These are phyloP conservation scores for Penaeus indicus DNA, from an alignment of 1,140 invertebrate genomes.

Conservation along the genomic window DNA sequence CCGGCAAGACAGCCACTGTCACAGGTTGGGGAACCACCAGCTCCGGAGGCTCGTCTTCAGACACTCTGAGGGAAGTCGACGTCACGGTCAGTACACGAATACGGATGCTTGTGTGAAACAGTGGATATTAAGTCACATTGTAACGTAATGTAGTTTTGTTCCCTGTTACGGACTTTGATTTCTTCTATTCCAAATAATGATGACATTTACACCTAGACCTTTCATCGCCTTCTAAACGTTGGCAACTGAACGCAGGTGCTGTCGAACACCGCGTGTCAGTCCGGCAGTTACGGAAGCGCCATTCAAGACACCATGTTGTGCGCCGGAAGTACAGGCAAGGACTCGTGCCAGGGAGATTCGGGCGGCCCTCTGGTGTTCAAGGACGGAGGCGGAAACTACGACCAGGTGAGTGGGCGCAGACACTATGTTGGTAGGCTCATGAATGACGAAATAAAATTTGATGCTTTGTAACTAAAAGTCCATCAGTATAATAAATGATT, in stretches of 20 bases:
- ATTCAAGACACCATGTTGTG: constrained; percentile 40
- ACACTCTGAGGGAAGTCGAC: constrained; percentile 24
- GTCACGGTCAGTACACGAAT: constrained; percentile 8
- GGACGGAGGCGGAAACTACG: constrained; percentile 31
- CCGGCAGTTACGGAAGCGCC: background rate
- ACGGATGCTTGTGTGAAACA: background rate
- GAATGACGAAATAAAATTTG: too few relatives aligned
- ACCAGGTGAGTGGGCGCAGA: constrained; percentile 12
- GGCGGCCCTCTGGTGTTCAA: constrained; percentile 52
- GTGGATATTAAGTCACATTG: background rate
- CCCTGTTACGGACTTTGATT: too few relatives aligned
- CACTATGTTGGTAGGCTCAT: too few relatives aligned
- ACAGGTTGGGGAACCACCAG: constrained; percentile 45
- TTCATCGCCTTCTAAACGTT: background rate
- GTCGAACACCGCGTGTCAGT: constrained; percentile 45
- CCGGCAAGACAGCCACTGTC: constrained; percentile 1
- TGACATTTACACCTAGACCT: background rate
- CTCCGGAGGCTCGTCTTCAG: constrained; percentile 26
- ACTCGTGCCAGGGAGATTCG: constrained; percentile 52
- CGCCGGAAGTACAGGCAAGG: constrained; percentile 28
- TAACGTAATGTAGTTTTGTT: too few relatives aligned
- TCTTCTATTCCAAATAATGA: background rate
- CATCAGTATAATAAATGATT: too few relatives aligned
- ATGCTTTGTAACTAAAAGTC: too few relatives aligned
- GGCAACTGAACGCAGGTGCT: background rate